Conservation (phyloP, 2,888 invertebrate genomes). For the Nomada fabriciana region DNA sequence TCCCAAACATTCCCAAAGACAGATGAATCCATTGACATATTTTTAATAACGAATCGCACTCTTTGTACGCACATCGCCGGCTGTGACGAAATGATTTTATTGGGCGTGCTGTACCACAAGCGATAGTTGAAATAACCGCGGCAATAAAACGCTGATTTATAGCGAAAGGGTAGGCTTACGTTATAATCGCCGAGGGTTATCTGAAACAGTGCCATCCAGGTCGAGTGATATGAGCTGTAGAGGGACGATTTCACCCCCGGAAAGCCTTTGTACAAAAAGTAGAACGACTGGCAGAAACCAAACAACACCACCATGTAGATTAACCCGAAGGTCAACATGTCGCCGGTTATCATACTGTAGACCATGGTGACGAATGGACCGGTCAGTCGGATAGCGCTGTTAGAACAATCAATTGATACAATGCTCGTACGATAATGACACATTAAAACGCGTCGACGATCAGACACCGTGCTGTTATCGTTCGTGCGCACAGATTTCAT, state of each 20-base stretch:
- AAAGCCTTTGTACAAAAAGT: constrained; percentile 96
- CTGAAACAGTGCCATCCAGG: constrained; percentile 99
- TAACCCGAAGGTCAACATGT: constrained; percentile 99
- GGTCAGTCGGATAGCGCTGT: constrained; percentile 95
- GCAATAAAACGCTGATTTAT: constrained; percentile 58
- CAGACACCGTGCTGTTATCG: background rate
- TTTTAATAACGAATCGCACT: too few species aligned
- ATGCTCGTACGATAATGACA: constrained; percentile 21
- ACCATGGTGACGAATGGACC: constrained; percentile 99
- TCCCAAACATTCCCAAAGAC: too few species aligned
- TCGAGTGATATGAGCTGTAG: constrained; percentile 94
- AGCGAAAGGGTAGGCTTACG: constrained; percentile 87
- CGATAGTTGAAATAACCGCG: constrained; percentile 7
- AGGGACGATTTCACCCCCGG: constrained; percentile 92
- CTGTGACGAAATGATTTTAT: too few species aligned
- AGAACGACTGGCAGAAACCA: constrained; percentile 98
- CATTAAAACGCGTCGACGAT: constrained; percentile 34
- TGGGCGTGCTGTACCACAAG: too few species aligned
- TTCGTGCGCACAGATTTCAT: constrained; percentile 14
- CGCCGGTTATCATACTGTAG: constrained; percentile 99
- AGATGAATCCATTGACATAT: too few species aligned
- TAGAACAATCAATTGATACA: constrained; percentile 60
- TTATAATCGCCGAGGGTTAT: constrained; percentile 99
- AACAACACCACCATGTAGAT: constrained; percentile 97
- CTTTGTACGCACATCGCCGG: too few species aligned